phyloP scores from a whole-genome alignment of 2,113 vertebrate genomes.

The Melanerpes formicivorus region DNA sequence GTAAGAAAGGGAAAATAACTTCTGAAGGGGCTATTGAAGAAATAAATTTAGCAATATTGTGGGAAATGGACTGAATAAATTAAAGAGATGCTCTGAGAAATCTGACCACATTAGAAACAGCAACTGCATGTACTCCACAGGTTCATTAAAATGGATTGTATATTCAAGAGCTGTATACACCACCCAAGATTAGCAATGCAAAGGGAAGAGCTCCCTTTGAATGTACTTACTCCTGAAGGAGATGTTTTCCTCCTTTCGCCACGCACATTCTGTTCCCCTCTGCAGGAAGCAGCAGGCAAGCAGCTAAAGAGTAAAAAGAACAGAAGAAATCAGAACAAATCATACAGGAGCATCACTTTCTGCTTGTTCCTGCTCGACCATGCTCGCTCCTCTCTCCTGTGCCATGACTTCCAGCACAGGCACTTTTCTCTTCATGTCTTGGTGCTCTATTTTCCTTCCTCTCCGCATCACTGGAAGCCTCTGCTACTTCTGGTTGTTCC shows the following conservation, averaged over 20 bases:
- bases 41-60: not conserved
- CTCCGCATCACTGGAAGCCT: not conserved
- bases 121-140: not conserved
- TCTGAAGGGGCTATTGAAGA: not conserved
- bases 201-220: not conserved
- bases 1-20: not conserved
- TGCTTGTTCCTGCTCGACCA: not conserved
- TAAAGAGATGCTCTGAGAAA: not conserved
- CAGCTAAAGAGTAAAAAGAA: not conserved
- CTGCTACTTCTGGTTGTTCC: not conserved
- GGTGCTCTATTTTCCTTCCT: not conserved
- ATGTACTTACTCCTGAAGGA: not conserved
- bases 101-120: not conserved
- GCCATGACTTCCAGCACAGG: not conserved
- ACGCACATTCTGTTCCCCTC: not conserved
- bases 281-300: not conserved
- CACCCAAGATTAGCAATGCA: constrained; percentile 9
- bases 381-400: not conserved
- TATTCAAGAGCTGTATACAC: not conserved
- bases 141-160: not conserved
- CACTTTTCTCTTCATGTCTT: fast-evolving
- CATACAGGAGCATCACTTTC: not conserved
- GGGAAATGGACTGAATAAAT: not conserved
- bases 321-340: not conserved
- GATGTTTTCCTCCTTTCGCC: not conserved